Evolutionary conservation across 1,140 invertebrate species (phyloP).

Genomic region (Microplitis demolitor): DNA sequence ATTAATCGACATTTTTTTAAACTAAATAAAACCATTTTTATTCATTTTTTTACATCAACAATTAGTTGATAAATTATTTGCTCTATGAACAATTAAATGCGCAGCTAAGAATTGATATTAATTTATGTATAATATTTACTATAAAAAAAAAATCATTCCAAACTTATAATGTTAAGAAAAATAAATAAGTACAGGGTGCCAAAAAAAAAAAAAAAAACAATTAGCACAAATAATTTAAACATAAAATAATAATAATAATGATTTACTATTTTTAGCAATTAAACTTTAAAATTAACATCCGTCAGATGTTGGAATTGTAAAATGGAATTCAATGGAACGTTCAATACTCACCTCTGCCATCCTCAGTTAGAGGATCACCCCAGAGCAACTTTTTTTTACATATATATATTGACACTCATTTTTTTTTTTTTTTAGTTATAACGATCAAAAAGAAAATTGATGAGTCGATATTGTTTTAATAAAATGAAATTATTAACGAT

Average conservation of each 20-base stretch:
- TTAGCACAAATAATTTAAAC: not conserved
- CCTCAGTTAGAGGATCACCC: conserved; percentile 11
- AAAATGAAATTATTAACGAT: not conserved
- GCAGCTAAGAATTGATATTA: not conserved
- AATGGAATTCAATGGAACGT: not conserved
- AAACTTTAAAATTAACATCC: conserved; percentile 1
- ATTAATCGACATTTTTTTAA: not conserved
- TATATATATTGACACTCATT: conserved; percentile 3
- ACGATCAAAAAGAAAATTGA: not conserved
- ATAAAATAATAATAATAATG: not conserved
- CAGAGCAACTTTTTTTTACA: not conserved
- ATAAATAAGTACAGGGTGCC: not conserved
- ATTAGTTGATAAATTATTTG: not conserved
- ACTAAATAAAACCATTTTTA: not conserved
- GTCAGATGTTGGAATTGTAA: conserved; percentile 10
- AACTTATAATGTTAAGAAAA: not conserved
- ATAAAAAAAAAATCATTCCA: not conserved
- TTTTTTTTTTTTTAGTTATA: not conserved
- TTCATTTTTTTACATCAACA: not conserved
- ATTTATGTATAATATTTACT: not conserved
- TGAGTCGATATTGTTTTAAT: not conserved
- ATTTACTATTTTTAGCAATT: not conserved
- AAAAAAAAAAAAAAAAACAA: not conserved
- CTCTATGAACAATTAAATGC: not conserved
- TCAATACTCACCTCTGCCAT: conserved; percentile 20